Conservation (phyloP, 2,888 invertebrate genomes). For the Byasa hedistus region DNA sequence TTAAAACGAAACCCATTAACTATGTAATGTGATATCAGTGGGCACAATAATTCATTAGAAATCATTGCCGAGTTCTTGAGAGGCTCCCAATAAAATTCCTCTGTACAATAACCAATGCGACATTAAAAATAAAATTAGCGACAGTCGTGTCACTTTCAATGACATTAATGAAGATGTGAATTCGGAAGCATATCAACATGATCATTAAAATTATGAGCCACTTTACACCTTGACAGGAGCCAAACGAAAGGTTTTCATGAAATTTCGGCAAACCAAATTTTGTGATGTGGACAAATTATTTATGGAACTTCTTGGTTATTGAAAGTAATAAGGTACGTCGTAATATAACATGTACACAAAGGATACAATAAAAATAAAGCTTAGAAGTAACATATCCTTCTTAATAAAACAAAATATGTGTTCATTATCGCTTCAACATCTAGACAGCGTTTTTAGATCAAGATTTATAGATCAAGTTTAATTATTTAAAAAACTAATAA, state of each 20-base stretch:
- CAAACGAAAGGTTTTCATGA: conserved; percentile 41
- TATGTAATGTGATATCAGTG: too few relatives aligned
- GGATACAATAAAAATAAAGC: not conserved
- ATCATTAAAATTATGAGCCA: conserved; percentile 14
- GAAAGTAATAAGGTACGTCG: conserved; percentile 46
- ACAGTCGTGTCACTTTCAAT: conserved; percentile 12
- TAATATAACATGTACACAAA: not conserved
- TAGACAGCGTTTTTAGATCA: too few relatives aligned
- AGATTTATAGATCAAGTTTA: too few relatives aligned
- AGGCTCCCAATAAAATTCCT: conserved; percentile 3
- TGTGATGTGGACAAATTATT: conserved; percentile 52
- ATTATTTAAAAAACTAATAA: too few relatives aligned
- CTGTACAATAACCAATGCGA: conserved; percentile 5
- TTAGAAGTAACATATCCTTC: not conserved
- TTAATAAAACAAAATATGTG: not conserved
- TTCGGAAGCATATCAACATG: conserved; percentile 22
- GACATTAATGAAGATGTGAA: conserved; percentile 1
- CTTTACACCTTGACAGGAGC: conserved; percentile 30
- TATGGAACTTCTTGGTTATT: conserved; percentile 46
- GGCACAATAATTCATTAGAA: not conserved
- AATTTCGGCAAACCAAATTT: conserved; percentile 34
- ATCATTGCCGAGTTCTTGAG: not conserved
- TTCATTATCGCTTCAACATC: too few relatives aligned
- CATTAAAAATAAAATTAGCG: conserved; percentile 15
- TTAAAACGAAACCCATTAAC: too few relatives aligned